Percentiles rank a stretch among this genome's conserved stretches.
Evolutionary conservation across 2,113 vertebrate genomes (phyloP).

Genomic region (Laticauda colubrina): DNA sequence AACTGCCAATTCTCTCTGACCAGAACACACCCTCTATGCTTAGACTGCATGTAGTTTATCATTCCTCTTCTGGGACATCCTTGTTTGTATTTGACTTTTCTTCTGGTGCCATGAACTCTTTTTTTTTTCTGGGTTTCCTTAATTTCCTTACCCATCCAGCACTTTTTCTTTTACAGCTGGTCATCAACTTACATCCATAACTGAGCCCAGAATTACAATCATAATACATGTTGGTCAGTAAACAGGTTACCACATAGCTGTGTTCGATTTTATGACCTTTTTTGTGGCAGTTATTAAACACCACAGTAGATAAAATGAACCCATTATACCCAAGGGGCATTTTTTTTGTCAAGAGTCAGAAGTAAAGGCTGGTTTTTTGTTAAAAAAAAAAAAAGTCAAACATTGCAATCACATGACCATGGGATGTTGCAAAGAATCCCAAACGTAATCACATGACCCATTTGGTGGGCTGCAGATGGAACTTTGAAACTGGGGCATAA

Average conservation of each 20-base stretch:
- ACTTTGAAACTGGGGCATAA: not conserved
- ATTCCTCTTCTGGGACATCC: not conserved
- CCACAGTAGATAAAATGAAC: no score
- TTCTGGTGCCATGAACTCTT: not conserved
- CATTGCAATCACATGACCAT: not conserved
- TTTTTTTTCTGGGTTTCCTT: not conserved
- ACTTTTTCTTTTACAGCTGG: not conserved
- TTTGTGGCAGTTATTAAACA: no score
- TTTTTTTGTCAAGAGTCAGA: not conserved
- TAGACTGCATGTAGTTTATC: slow-evolving; percentile 20
- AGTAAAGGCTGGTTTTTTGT: not conserved
- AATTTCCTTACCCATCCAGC: not conserved
- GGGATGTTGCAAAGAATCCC: not conserved
- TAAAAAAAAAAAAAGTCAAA: not conserved
- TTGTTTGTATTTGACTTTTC: not conserved
- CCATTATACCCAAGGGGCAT: not conserved
- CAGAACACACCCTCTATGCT: slow-evolving; percentile 14
- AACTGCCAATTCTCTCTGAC: not conserved
- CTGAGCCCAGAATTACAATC: no score
- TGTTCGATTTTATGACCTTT: no score
- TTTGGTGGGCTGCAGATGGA: not conserved
- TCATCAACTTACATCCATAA: no score
- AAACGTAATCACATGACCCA: not conserved
- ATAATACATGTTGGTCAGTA: no score
- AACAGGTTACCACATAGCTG: no score